These are phyloP conservation scores for Xestia c-nigrum DNA, from an alignment of 2,888 invertebrate species.

Conservation along the genomic window DNA sequence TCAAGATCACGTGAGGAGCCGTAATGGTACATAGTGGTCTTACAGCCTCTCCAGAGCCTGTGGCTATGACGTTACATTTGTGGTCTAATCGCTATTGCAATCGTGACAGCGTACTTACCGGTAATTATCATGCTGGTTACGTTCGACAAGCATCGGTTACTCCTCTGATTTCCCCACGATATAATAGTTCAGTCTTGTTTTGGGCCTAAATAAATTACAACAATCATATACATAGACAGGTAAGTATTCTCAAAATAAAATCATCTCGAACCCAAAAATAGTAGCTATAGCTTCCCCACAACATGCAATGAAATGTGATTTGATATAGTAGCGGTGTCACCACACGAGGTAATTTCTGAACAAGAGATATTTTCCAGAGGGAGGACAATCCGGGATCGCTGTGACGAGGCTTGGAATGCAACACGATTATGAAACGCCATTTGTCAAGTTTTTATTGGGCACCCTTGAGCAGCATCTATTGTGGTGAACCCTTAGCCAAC, in stretches of 20 bases:
- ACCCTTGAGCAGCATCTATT: constrained; percentile 85
- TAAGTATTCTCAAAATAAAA: constrained; percentile 11
- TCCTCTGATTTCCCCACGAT: neutral
- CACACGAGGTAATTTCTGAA: constrained; percentile 73
- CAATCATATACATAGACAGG: neutral
- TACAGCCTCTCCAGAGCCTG: constrained; percentile 24
- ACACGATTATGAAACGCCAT: constrained; percentile 90
- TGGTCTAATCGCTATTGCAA: constrained; percentile 49
- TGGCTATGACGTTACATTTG: constrained; percentile 49
- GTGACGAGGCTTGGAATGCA: constrained; percentile 88
- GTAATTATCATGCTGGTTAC: constrained; percentile 40
- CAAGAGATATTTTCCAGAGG: constrained; percentile 79
- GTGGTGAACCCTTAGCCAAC: constrained; percentile 73
- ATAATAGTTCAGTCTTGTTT: neutral
- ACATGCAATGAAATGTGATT: constrained; percentile 41
- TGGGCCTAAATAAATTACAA: neutral
- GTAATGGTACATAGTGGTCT: constrained; percentile 43
- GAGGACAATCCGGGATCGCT: constrained; percentile 81
- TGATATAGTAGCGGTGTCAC: constrained; percentile 60
- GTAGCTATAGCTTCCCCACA: constrained; percentile 9
- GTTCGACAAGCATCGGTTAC: constrained; percentile 30
- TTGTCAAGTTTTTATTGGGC: constrained; percentile 91
- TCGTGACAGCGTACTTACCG: constrained; percentile 29
- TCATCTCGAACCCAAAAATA: neutral
- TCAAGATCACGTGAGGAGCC: constrained; percentile 44